phyloP scores from a whole-genome alignment of 2,797 vertebrate species.

The Peromyscus melanophrys region DNA sequence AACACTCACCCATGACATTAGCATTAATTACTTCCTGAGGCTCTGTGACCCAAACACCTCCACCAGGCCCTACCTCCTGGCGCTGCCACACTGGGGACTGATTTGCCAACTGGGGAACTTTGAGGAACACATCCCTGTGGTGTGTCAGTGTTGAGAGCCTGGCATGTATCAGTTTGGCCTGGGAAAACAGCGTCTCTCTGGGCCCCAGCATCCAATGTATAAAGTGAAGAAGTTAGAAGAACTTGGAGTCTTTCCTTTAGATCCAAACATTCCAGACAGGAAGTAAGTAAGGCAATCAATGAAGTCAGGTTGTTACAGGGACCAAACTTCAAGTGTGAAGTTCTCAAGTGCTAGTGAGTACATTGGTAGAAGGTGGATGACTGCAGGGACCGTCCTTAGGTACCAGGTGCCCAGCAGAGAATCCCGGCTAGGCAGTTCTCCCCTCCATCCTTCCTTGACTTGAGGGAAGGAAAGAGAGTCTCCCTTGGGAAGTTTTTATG shows the following conservation, averaged over 20 bases:
- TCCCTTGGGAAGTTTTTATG: not conserved
- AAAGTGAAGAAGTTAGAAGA: not conserved
- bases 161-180: not conserved
- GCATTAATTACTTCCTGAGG: not conserved
- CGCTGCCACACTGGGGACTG: not conserved
- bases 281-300: not conserved
- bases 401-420: not conserved
- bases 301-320: not conserved
- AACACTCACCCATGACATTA: not conserved
- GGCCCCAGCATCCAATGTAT: not conserved
- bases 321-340: not conserved
- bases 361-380: not conserved
- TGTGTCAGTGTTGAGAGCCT: not conserved
- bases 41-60: not conserved
- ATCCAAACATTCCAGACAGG: not conserved
- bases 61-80: not conserved
- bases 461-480: not conserved
- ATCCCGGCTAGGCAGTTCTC: not conserved
- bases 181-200: not conserved
- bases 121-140: not conserved
- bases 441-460: not conserved
- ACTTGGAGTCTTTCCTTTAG: not conserved
- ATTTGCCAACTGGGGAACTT: not conserved
- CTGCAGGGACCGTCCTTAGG: not conserved
- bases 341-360: not conserved